Conservation (phyloP, 2,888 invertebrate genomes). For the Scaptodrosophila latifasciaeformis region DNA sequence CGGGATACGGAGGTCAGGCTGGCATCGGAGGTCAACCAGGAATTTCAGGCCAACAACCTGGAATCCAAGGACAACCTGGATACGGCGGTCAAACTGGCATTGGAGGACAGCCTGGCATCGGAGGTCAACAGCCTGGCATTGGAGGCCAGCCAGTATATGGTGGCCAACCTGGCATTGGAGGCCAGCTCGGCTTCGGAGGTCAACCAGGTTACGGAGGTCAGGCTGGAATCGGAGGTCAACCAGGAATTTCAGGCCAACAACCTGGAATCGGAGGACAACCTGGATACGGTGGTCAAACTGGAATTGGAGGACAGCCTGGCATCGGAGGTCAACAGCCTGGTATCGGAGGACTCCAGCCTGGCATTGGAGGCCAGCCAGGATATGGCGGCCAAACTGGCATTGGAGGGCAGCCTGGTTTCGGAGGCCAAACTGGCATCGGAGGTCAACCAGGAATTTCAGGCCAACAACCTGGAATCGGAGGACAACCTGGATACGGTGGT, state of each 20-base stretch:
- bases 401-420: constrained; percentile 7
- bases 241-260: constrained; percentile 16
- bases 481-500: constrained; percentile 3
- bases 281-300: constrained; percentile 10
- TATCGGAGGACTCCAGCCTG: constrained; percentile 19
- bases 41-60: too few relatives aligned
- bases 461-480: background rate
- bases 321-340: constrained; percentile 19
- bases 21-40: too few relatives aligned
- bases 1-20: constrained; percentile 14
- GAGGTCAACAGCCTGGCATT: background rate
- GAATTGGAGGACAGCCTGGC: constrained; percentile 19
- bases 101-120: constrained; percentile 5
- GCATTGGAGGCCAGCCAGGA: constrained; percentile 7
- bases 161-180: constrained; percentile 4
- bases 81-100: constrained; percentile 6
- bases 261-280: constrained; percentile 10
- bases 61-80: constrained; percentile 13
- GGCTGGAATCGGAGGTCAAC: constrained; percentile 19
- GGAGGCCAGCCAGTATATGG: background rate
- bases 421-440: constrained; percentile 14
- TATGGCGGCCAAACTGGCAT: constrained; percentile 3
- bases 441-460: constrained; percentile 12
- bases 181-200: constrained; percentile 7
- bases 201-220: constrained; percentile 13